A percentile compares a stretch with the other conserved stretches of the same genome.
Conservation (phyloP, 1,140 invertebrate genomes). For the Leguminivora glycinivorella region DNA sequence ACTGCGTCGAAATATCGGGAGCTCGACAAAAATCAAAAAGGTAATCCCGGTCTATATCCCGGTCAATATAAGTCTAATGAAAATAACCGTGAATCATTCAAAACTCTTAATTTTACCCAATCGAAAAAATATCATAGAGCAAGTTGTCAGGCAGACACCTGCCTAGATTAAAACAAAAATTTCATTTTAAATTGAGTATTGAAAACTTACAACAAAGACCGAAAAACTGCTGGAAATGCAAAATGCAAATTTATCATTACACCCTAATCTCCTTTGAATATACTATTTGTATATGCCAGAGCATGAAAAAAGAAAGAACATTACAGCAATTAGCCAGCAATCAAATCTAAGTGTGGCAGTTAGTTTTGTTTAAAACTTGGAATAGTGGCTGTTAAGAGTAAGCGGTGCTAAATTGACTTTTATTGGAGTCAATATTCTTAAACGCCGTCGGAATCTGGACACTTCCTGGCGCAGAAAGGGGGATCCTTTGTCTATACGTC, state of each 20-base stretch:
- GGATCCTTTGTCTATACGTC: constrained; percentile 40
- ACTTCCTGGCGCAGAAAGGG: constrained; percentile 62
- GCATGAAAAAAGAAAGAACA: constrained; percentile 3
- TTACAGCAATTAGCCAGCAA: background rate
- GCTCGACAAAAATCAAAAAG: too few species aligned
- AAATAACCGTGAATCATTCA: too few species aligned
- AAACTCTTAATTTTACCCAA: too few species aligned
- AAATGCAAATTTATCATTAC: background rate
- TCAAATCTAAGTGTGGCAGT: background rate
- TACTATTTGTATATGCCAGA: constrained; percentile 11
- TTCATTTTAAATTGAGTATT: background rate
- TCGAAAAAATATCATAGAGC: too few species aligned
- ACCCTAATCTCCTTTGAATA: background rate
- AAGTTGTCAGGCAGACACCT: too few species aligned
- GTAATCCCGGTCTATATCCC: too few species aligned
- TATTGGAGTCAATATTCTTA: constrained; percentile 35
- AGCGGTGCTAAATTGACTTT: constrained; percentile 26
- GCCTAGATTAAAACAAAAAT: background rate
- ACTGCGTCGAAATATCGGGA: too few species aligned
- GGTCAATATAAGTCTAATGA: too few species aligned
- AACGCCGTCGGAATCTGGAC: constrained; percentile 38
- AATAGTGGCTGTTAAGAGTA: background rate
- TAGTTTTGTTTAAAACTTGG: background rate
- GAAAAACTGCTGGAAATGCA: background rate
- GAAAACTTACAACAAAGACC: background rate